Conservation (phyloP, 1,140 invertebrate genomes). For the Lucilia sericata region DNA sequence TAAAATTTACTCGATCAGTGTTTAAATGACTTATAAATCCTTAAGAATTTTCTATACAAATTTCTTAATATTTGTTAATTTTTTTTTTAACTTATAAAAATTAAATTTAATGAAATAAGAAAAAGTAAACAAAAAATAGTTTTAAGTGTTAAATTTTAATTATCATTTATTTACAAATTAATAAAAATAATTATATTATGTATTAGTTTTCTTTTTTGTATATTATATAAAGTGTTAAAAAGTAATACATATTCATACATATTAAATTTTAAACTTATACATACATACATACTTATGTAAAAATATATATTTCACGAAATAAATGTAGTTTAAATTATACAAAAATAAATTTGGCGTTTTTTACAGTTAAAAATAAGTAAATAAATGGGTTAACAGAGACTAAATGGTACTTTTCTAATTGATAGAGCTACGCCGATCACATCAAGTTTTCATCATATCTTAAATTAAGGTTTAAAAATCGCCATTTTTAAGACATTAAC, state of each 20-base stretch:
- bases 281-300: neutral
- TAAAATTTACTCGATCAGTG: neutral
- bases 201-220: neutral
- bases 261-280: neutral
- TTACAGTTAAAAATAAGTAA: too few relatives aligned
- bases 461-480: too few relatives aligned
- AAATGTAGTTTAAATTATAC: slow-evolving; percentile 14
- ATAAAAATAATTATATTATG: neutral
- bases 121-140: neutral
- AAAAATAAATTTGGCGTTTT: neutral
- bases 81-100: neutral
- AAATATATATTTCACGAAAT: slow-evolving; percentile 22
- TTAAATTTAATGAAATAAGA: neutral
- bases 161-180: neutral
- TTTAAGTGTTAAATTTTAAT: slow-evolving; percentile 25
- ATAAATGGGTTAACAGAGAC: too few relatives aligned
- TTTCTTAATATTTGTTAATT: neutral
- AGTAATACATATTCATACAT: neutral
- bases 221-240: neutral
- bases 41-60: neutral
- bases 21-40: too few relatives aligned
- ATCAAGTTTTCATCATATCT: too few relatives aligned
- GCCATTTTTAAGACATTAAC: too few relatives aligned
- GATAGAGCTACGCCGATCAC: too few relatives aligned
- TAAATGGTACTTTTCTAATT: too few relatives aligned